Percentiles rank a stretch among this genome's conserved stretches.
Evolutionary conservation across 2,797 vertebrate species (phyloP).

Genomic region (Trichosurus vulpecula): DNA sequence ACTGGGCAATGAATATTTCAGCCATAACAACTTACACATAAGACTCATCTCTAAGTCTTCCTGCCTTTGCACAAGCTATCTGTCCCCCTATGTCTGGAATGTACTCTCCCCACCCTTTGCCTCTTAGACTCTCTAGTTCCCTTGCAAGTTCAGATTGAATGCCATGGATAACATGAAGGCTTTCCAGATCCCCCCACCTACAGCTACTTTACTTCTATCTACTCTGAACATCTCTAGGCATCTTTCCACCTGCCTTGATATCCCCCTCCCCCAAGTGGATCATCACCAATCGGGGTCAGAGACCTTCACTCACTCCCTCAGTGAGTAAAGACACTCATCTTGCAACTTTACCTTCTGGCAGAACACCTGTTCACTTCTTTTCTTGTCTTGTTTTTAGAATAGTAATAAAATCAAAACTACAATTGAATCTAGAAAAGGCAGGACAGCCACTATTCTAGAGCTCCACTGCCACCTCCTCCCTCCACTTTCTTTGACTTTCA

Average conservation of each 20-base stretch:
- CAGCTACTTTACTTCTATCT: neutral
- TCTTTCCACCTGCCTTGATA: neutral
- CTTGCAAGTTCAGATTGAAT: neutral
- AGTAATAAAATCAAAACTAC: neutral
- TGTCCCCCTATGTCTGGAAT: neutral
- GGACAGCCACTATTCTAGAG: neutral
- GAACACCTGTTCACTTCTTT: neutral
- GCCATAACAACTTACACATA: neutral
- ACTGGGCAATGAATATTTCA: neutral
- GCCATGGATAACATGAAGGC: neutral
- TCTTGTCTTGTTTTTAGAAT: neutral
- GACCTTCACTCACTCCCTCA: neutral
- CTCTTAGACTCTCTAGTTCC: neutral
- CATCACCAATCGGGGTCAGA: neutral
- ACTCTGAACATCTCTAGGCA: neutral
- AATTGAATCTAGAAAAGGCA: neutral
- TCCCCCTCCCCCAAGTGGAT: neutral
- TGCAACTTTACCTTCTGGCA: neutral
- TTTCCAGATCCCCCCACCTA: neutral
- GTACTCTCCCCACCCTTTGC: too few relatives aligned
- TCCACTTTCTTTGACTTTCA: neutral
- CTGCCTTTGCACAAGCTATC: neutral
- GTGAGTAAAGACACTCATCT: neutral
- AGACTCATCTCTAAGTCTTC: neutral
- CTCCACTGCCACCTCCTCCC: neutral